Conservation (phyloP, 2,113 vertebrate species). For the Porphyrio hochstetteri region DNA sequence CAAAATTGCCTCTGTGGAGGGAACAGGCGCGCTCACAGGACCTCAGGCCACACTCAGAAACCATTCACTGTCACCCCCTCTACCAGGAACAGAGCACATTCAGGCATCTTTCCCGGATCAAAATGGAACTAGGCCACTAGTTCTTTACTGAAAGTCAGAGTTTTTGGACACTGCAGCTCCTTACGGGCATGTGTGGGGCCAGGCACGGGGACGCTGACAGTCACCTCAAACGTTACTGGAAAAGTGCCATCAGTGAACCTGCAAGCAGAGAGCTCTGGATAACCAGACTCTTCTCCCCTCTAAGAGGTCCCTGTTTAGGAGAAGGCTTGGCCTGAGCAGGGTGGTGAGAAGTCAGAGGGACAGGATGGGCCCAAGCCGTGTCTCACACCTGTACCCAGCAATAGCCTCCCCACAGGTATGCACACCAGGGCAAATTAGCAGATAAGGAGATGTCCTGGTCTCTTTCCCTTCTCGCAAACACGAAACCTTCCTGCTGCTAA, state of each 20-base stretch:
- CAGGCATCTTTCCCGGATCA: not conserved
- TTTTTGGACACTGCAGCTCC: not conserved
- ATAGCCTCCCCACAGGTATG: not conserved
- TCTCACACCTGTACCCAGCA: not conserved
- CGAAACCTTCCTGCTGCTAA: not conserved
- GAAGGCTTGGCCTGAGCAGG: not conserved
- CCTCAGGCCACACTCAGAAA: not conserved
- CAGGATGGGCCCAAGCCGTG: not conserved
- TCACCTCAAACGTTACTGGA: fast-evolving
- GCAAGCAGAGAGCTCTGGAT: not conserved
- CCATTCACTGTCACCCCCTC: not conserved
- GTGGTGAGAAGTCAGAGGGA: not conserved
- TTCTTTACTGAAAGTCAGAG: not conserved
- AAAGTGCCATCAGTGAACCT: not conserved
- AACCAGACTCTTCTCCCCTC: not conserved
- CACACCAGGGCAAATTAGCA: not conserved
- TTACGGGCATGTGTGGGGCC: fast-evolving
- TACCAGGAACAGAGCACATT: not conserved
- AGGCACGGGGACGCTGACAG: not conserved
- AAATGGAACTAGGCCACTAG: not conserved
- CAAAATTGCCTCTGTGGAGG: not conserved
- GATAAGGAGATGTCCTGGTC: not conserved
- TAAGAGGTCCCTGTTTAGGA: not conserved
- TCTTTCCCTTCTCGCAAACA: not conserved
- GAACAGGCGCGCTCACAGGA: fast-evolving